Conservation (phyloP, 2,888 invertebrate genomes). For the Phytoseiulus persimilis region DNA sequence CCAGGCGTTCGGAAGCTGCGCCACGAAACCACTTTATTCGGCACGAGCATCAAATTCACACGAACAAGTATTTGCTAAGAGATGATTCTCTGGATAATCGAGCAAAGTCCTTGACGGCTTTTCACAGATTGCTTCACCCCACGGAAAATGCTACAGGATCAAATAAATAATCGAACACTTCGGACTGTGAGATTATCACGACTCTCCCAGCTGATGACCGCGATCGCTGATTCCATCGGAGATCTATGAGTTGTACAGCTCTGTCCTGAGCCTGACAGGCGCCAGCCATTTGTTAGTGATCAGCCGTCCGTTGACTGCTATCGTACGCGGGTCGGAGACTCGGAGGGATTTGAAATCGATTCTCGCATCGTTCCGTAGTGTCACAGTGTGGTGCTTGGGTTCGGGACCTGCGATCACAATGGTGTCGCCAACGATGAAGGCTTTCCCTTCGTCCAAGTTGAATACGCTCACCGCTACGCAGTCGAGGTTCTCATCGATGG, state of each 20-base stretch:
- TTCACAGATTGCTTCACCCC: too few species aligned
- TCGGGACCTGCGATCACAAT: constrained; percentile 70
- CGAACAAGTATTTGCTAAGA: too few species aligned
- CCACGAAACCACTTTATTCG: too few species aligned
- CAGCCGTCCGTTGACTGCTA: constrained; percentile 21
- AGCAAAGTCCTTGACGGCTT: too few species aligned
- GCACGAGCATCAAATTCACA: too few species aligned
- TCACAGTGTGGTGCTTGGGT: constrained; percentile 55
- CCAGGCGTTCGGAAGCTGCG: too few species aligned
- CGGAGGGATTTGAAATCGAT: neutral
- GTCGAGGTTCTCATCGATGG: constrained; percentile 63
- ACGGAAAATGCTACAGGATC: too few species aligned
- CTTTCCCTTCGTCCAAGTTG: constrained; percentile 71
- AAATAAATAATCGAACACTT: too few species aligned
- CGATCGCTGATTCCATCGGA: neutral
- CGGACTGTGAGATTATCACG: too few species aligned
- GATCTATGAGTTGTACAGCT: constrained; percentile 18
- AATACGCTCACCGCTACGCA: constrained; percentile 71
- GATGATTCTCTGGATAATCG: too few species aligned
- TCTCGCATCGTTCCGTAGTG: neutral
- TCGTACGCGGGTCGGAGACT: constrained; percentile 15
- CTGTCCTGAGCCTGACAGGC: constrained; percentile 8
- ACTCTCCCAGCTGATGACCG: neutral
- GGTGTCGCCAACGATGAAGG: constrained; percentile 73
- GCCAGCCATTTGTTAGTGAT: constrained; percentile 29